Evolutionary conservation across 2,113 vertebrate genomes (phyloP).

Genomic region (Platichthys flesus): DNA sequence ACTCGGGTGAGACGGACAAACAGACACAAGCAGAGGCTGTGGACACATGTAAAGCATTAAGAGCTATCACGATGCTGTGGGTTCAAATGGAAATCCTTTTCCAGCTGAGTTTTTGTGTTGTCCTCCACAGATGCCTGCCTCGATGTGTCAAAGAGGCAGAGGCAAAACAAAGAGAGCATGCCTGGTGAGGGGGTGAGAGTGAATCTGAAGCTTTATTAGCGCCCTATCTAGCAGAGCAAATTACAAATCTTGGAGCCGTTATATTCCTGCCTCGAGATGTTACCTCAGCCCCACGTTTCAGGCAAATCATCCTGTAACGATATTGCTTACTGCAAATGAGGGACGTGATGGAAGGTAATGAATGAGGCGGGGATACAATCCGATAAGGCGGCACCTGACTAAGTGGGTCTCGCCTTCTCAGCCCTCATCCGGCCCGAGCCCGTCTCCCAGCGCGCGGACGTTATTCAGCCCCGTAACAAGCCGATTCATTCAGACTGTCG

Average conservation of each 20-base stretch:
- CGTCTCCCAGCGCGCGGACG: constrained; percentile 49
- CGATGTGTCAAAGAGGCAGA: constrained; percentile 32
- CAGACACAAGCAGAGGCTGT: constrained; percentile 10
- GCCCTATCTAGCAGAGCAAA: constrained; percentile 63
- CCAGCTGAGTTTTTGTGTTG: constrained; percentile 20
- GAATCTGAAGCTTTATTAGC: constrained; percentile 67
- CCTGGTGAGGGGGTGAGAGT: constrained; percentile 26
- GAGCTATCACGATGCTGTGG: constrained; percentile 36
- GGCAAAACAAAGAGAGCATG: constrained; percentile 45
- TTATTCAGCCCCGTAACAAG: constrained; percentile 79
- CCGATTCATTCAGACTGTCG: constrained; percentile 78
- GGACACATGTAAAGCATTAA: constrained; percentile 36
- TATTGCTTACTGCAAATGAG: constrained; percentile 73
- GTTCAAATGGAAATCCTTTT: constrained; percentile 36
- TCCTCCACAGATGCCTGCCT: constrained; percentile 27
- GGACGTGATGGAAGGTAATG: constrained; percentile 74
- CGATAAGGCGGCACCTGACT: constrained; percentile 70
- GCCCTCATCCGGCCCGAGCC: constrained; percentile 70
- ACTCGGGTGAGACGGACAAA: background rate
- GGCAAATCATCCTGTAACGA: constrained; percentile 73
- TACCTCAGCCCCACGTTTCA: constrained; percentile 59
- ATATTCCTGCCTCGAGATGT: constrained; percentile 61
- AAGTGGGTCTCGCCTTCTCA: constrained; percentile 76
- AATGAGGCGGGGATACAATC: constrained; percentile 72
- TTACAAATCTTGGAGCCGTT: constrained; percentile 66